Conservation (phyloP, 2,113 vertebrate genomes). For the Proteles cristata region DNA sequence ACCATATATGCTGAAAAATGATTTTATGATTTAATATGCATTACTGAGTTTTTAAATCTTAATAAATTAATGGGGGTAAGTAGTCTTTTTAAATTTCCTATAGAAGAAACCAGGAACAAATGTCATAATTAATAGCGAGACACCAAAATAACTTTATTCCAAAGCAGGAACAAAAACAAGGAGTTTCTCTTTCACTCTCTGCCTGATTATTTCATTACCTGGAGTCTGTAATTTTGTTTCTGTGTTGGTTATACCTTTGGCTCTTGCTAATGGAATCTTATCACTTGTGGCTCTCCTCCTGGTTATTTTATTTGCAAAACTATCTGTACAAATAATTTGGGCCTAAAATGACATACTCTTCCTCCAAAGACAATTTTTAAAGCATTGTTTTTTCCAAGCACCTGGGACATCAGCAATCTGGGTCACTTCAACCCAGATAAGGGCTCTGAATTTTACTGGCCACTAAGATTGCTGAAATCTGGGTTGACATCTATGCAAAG, state of each 20-base stretch:
- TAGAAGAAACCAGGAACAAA: neutral
- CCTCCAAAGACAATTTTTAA: neutral
- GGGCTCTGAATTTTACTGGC: neutral
- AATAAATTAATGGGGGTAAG: neutral
- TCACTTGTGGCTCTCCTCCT: neutral
- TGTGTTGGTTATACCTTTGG: neutral
- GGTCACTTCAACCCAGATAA: neutral
- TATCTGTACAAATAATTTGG: neutral
- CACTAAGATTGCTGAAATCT: neutral
- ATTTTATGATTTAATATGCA: neutral
- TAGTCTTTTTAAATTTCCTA: neutral
- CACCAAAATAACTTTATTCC: neutral
- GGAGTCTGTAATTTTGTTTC: neutral
- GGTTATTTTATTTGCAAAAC: neutral
- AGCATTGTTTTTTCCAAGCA: neutral
- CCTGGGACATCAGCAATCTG: neutral
- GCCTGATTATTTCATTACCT: neutral
- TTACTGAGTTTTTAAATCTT: neutral
- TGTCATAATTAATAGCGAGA: neutral
- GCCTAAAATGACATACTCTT: neutral
- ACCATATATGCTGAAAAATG: neutral
- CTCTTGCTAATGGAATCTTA: neutral
- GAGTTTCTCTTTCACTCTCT: neutral
- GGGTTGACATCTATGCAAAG: fast-evolving
- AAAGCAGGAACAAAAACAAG: neutral